phyloP scores from a whole-genome alignment of 2,888 invertebrate species.

The Colletes collaris region DNA sequence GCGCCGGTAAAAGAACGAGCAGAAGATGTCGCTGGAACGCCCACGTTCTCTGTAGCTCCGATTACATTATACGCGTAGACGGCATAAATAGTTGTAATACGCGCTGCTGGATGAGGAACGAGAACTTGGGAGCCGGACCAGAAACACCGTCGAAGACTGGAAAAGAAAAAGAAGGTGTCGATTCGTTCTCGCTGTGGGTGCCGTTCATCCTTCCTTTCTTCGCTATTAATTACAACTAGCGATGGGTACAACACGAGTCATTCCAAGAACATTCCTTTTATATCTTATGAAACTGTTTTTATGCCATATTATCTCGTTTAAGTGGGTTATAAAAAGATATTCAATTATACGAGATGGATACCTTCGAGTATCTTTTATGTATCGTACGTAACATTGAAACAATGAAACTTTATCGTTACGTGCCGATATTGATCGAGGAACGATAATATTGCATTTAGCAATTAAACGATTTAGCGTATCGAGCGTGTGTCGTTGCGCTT shows the following conservation, averaged over 20 bases:
- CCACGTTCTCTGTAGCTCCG: constrained; percentile 57
- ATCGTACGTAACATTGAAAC: no score
- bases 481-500: no score
- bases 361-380: no score
- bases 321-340: no score
- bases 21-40: constrained; percentile 45
- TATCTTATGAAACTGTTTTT: no score
- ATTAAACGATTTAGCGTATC: no score
- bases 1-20: constrained; percentile 45
- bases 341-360: no score
- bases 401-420: no score
- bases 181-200: constrained; percentile 77
- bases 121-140: constrained; percentile 15
- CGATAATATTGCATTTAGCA: no score
- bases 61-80: constrained; percentile 64
- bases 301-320: no score
- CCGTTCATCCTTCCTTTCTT: constrained; percentile 83
- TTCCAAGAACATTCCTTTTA: no score
- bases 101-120: constrained; percentile 10
- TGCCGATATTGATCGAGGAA: no score
- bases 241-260: not conserved
- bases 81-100: constrained; percentile 63
- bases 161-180: constrained; percentile 52
- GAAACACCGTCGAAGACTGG: constrained; percentile 12
- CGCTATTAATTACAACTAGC: constrained; percentile 41